phyloP scores from a whole-genome alignment of 2,888 invertebrate genomes.

The Scelioninae gen. 2 region DNA sequence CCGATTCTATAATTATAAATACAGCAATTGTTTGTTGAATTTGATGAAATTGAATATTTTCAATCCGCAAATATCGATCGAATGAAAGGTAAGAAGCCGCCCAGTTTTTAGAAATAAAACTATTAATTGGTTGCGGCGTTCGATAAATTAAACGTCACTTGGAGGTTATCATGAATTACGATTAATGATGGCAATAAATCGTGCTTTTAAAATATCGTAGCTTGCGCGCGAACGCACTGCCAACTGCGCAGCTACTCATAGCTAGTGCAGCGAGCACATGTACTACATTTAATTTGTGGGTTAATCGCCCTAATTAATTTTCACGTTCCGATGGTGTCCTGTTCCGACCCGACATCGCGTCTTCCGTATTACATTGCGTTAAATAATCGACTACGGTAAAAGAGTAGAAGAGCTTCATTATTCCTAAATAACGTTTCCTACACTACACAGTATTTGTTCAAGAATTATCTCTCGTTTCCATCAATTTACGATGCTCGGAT shows the following conservation, averaged over 20 bases:
- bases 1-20: no score
- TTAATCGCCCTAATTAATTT: conserved; percentile 72
- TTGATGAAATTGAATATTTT: no score
- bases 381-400: conserved; percentile 63
- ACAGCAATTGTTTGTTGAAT: no score
- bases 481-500: no score
- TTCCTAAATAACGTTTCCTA: conserved; percentile 25
- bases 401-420: conserved; percentile 37
- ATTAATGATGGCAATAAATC: conserved; percentile 53
- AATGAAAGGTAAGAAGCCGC: no score
- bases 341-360: conserved; percentile 59
- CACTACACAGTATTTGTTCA: conserved; percentile 14
- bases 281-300: conserved; percentile 70
- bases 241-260: conserved; percentile 35
- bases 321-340: conserved; percentile 58
- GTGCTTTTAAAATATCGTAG: conserved; percentile 52
- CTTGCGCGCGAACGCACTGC: conserved; percentile 40
- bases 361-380: conserved; percentile 67
- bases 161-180: conserved; percentile 38
- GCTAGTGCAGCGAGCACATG: conserved; percentile 46
- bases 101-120: conserved; percentile 1
- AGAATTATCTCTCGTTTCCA: background rate
- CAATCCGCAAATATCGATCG: no score
- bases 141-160: conserved; percentile 46
- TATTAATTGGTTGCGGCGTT: conserved; percentile 29